Evolutionary conservation across 2,113 vertebrate genomes (phyloP).

Genomic region (Sus scrofa): T2T-Sscrofa CM000824.6:53482501-53483000

Average conservation of each 20-base stretch:
- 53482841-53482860: not conserved
- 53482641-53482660: not conserved
- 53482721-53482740: not conserved
- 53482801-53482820: not conserved
- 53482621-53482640: too few relatives aligned
- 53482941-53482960: constrained; percentile 47
- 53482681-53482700: fast-evolving
- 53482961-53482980: not conserved
- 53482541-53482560: not conserved
- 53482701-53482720: not conserved
- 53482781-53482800: not conserved
- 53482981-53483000: not conserved
- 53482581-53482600: not conserved
- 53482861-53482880: not conserved
- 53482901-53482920: not conserved
- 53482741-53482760: not conserved
- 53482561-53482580: fast-evolving
- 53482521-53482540: not conserved
- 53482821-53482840: not conserved
- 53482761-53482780: not conserved
- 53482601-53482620: not conserved
- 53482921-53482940: not conserved
- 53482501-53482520: not conserved
- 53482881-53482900: constrained; percentile 23
- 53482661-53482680: not conserved